Evolutionary conservation across 2,888 invertebrate species (phyloP).

Genomic region (Epinotia bilunana): DNA sequence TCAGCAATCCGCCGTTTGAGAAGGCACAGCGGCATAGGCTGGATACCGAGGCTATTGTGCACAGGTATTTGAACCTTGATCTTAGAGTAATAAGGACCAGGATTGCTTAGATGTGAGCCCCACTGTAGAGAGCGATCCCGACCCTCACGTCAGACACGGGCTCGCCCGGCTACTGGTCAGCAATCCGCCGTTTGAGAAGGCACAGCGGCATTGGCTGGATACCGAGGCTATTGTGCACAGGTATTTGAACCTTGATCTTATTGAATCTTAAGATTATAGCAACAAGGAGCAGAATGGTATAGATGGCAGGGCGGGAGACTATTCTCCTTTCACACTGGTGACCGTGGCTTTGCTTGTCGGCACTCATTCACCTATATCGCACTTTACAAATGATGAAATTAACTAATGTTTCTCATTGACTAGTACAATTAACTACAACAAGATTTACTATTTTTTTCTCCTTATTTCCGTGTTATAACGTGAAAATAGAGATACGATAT

Average conservation of each 20-base stretch:
- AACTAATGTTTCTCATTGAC: neutral
- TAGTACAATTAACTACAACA: no score
- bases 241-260: no score
- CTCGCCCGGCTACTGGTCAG: no score
- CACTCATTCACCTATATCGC: no score
- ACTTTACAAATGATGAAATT: neutral
- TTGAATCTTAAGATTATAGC: neutral
- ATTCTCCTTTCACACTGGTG: neutral
- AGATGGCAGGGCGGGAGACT: no score
- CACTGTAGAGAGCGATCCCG: no score
- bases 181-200: conserved; percentile 87
- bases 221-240: conserved; percentile 92
- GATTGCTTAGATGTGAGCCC: conserved; percentile 54
- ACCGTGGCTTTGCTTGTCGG: neutral
- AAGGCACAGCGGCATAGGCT: conserved; percentile 88
- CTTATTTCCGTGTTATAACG: no score
- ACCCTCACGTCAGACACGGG: no score
- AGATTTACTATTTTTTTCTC: no score
- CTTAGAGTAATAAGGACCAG: neutral
- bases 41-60: conserved; percentile 86
- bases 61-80: conserved; percentile 7
- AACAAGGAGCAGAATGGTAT: neutral
- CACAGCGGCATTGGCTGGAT: conserved; percentile 89
- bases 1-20: conserved; percentile 92
- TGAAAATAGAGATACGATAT: no score